Evolutionary conservation across 2,797 vertebrate genomes (phyloP).

Genomic region (Carapus acus): DNA sequence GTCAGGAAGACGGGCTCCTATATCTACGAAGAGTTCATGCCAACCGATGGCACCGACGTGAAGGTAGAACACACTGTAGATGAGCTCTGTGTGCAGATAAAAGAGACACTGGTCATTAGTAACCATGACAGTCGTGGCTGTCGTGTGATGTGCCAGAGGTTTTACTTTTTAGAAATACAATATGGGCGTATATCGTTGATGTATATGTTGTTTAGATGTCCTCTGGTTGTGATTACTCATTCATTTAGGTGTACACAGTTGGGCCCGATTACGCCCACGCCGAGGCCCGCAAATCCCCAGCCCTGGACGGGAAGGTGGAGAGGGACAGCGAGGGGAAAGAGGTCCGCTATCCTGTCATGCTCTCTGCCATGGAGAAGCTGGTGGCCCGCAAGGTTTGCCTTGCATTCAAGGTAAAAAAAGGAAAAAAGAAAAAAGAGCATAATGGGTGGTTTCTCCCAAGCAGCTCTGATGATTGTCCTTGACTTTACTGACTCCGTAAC

Average conservation of each 20-base stretch:
- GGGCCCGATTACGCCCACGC: constrained; percentile 97
- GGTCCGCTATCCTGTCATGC: constrained; percentile 97
- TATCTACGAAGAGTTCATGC: constrained; percentile 99
- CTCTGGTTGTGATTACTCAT: too few relatives aligned
- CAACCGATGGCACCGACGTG: constrained; percentile 98
- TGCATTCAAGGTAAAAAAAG: constrained; percentile 87
- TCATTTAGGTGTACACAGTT: constrained; percentile 97
- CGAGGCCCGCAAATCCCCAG: constrained; percentile 95
- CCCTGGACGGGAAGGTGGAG: constrained; percentile 95
- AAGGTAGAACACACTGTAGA: constrained; percentile 79
- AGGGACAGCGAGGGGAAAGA: constrained; percentile 98
- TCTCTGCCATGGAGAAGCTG: constrained; percentile 97
- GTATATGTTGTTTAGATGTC: too few relatives aligned
- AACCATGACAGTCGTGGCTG: too few relatives aligned
- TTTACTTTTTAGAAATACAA: too few relatives aligned
- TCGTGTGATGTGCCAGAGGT: too few relatives aligned
- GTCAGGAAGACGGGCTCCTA: constrained; percentile 98
- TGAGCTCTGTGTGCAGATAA: background rate
- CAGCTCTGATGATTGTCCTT: too few relatives aligned
- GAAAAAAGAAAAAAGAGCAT: too few relatives aligned
- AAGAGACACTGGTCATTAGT: background rate
- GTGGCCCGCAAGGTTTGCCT: constrained; percentile 97
- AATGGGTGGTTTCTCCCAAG: too few relatives aligned
- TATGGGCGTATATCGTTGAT: too few relatives aligned
- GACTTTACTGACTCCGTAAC: background rate